A percentile compares a stretch with the other conserved stretches of the same genome.
These are phyloP conservation scores for Meloe dianella DNA, from an alignment of 2,888 invertebrate species.

Conservation along the genomic window DNA sequence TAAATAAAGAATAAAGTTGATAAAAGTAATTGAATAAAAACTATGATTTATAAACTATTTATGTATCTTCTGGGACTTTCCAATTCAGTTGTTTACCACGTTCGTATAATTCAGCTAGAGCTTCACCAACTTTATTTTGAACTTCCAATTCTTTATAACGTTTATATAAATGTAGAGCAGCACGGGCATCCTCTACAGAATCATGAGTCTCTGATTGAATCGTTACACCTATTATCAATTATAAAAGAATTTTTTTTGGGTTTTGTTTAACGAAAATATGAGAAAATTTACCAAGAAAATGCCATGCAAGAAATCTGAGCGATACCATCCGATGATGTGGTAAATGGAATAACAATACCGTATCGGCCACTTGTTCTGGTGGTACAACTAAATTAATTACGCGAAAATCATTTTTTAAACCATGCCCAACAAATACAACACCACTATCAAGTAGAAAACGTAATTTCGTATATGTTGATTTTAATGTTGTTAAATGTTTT, in stretches of 20 bases:
- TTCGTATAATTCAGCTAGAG: slow-evolving; percentile 77
- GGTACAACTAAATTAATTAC: slow-evolving; percentile 88
- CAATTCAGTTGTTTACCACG: slow-evolving; percentile 76
- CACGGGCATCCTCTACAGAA: slow-evolving; percentile 85
- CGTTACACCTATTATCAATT: slow-evolving; percentile 78
- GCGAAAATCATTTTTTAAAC: slow-evolving; percentile 87
- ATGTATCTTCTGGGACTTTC: slow-evolving; percentile 68
- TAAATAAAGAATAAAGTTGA: slow-evolving; percentile 17
- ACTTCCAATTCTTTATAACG: slow-evolving; percentile 75
- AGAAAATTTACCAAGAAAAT: slow-evolving; percentile 83
- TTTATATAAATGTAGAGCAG: slow-evolving; percentile 80
- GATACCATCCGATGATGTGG: slow-evolving; percentile 89
- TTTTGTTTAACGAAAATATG: too few relatives aligned
- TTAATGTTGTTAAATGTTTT: slow-evolving; percentile 85
- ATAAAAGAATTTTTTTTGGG: too few relatives aligned
- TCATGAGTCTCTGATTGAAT: slow-evolving; percentile 90
- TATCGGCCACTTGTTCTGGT: slow-evolving; percentile 83
- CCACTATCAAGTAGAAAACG: slow-evolving; percentile 83
- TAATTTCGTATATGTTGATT: slow-evolving; percentile 86
- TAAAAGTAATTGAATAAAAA: slow-evolving; percentile 22
- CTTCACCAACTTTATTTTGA: slow-evolving; percentile 67
- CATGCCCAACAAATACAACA: slow-evolving; percentile 88
- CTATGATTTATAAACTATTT: slow-evolving; percentile 8
- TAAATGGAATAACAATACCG: slow-evolving; percentile 82
- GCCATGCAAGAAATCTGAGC: slow-evolving; percentile 85